phyloP scores from a whole-genome alignment of 2,113 vertebrate species.

The Dermatemys mawii region DNA sequence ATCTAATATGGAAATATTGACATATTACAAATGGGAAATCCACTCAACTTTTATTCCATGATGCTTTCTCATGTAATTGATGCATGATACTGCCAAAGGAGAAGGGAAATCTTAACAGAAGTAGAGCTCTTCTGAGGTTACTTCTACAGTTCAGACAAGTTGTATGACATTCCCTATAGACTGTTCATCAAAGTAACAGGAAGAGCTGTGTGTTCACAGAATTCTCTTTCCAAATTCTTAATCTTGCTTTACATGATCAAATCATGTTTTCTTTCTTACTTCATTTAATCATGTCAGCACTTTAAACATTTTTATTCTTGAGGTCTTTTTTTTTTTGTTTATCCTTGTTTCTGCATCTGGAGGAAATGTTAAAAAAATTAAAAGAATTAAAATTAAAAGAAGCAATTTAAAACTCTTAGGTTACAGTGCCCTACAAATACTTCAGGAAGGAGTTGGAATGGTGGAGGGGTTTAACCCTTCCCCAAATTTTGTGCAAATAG shows the following conservation, averaged over 20 bases:
- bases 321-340: background rate
- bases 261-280: too few species aligned
- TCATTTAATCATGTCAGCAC: background rate
- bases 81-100: background rate
- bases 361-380: too few species aligned
- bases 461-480: background rate
- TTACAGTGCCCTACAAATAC: background rate
- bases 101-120: background rate
- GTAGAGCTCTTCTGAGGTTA: background rate
- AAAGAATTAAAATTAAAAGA: too few species aligned
- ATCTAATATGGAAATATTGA: background rate
- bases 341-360: background rate
- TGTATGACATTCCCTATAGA: background rate
- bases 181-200: background rate
- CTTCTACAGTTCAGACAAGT: background rate
- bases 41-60: background rate
- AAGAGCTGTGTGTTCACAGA: background rate
- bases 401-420: too few species aligned
- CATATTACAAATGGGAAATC: background rate
- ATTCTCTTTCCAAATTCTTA: background rate
- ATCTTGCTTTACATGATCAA: too few species aligned
- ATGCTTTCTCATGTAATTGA: background rate
- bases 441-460: slow-evolving; percentile 14
- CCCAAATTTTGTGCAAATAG: background rate
- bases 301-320: background rate